Evolutionary conservation across 2,113 vertebrate genomes (phyloP).

Genomic region (Gymnorhina tibicen): DNA sequence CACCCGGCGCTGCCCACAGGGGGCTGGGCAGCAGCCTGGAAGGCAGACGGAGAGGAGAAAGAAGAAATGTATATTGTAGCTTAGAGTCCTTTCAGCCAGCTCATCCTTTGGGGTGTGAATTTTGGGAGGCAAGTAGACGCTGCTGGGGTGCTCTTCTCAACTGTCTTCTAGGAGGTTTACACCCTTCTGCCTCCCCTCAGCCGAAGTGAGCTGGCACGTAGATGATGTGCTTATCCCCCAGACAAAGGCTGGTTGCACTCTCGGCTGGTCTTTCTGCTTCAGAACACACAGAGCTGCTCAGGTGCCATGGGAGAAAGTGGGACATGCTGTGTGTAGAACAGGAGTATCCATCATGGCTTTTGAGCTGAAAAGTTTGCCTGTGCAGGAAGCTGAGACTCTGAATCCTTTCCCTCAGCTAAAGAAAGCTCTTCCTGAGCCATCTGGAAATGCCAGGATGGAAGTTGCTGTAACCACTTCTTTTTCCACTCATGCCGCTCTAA

Average conservation of each 20-base stretch:
- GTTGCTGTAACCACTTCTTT: neutral
- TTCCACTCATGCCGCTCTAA: neutral
- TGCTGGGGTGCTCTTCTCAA: rapidly evolving
- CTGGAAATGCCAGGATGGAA: conserved; percentile 13
- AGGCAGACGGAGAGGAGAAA: neutral
- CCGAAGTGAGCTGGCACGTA: neutral
- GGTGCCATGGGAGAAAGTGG: neutral
- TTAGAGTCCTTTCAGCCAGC: neutral
- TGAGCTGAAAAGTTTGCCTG: conserved; percentile 1
- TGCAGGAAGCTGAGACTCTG: neutral
- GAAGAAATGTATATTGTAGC: neutral
- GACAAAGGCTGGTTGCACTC: neutral
- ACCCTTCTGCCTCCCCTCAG: neutral
- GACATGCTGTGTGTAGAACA: neutral
- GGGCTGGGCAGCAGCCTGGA: neutral
- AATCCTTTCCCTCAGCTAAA: neutral
- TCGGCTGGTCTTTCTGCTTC: neutral
- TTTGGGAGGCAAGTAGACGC: neutral
- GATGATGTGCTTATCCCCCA: neutral
- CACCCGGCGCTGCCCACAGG: neutral
- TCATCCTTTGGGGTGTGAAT: neutral
- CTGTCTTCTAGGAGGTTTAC: neutral
- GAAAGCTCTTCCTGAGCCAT: neutral
- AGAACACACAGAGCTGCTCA: neutral
- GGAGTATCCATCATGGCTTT: neutral